phyloP scores from a whole-genome alignment of 2,797 vertebrate species.

The Iguana delicatissima region DNA sequence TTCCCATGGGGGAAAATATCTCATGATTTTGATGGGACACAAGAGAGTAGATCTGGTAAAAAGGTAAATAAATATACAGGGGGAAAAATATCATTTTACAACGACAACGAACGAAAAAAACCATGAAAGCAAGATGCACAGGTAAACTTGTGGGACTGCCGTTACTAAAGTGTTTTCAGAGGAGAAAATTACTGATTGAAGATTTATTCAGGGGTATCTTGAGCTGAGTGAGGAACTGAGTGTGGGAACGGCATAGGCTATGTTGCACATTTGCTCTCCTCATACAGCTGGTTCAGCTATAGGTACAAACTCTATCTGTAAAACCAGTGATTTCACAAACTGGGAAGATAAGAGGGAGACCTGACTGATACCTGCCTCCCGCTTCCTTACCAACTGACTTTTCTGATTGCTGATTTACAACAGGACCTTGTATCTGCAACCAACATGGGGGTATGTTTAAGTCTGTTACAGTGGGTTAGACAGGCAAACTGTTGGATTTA shows the following conservation, averaged over 20 bases:
- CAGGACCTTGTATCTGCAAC: not conserved
- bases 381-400: not conserved
- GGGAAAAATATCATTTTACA: not conserved
- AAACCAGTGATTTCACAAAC: not conserved
- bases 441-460: not conserved
- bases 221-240: not conserved
- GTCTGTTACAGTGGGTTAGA: not conserved
- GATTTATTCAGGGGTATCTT: not conserved
- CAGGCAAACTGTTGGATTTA: too few relatives aligned
- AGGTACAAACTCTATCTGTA: not conserved
- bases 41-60: not conserved
- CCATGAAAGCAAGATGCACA: not conserved
- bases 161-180: not conserved
- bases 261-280: not conserved
- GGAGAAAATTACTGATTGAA: not conserved
- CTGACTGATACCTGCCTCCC: not conserved
- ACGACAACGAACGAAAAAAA: not conserved
- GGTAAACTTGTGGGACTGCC: not conserved
- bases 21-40: not conserved
- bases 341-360: too few relatives aligned
- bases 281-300: not conserved
- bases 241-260: not conserved
- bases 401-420: not conserved
- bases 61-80: not conserved
- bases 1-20: not conserved